These are phyloP conservation scores for Heliconius nattereri DNA, from an alignment of 1,140 invertebrate genomes.

Conservation along the genomic window DNA sequence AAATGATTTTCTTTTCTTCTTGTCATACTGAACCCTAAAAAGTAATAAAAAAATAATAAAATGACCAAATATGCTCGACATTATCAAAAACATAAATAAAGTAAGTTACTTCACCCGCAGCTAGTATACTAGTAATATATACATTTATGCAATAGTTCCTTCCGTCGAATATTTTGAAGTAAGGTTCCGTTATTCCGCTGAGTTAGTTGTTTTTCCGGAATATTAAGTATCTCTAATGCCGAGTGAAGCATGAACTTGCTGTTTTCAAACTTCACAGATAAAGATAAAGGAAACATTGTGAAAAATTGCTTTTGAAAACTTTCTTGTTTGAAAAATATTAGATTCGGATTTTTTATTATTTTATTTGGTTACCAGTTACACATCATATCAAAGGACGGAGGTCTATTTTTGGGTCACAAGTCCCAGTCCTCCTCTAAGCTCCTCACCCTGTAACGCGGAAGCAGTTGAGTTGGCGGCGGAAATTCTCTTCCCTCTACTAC, in stretches of 20 bases:
- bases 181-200: neutral
- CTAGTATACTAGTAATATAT: neutral
- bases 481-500: no score
- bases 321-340: neutral
- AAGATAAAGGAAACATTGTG: neutral
- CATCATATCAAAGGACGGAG: no score
- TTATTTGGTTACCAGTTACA: neutral
- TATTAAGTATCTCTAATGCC: constrained; percentile 2
- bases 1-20: no score
- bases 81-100: neutral
- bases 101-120: neutral
- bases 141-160: constrained; percentile 1
- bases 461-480: no score
- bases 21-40: no score
- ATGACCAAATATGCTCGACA: neutral
- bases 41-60: no score
- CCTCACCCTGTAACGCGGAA: no score
- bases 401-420: no score
- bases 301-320: neutral
- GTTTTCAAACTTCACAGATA: neutral
- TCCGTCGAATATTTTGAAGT: neutral
- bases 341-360: neutral
- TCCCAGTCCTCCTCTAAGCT: no score
- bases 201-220: neutral
- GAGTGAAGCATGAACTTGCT: neutral